phyloP scores from a whole-genome alignment of 1,140 invertebrate genomes.

The Hesperophylax magnus region DNA sequence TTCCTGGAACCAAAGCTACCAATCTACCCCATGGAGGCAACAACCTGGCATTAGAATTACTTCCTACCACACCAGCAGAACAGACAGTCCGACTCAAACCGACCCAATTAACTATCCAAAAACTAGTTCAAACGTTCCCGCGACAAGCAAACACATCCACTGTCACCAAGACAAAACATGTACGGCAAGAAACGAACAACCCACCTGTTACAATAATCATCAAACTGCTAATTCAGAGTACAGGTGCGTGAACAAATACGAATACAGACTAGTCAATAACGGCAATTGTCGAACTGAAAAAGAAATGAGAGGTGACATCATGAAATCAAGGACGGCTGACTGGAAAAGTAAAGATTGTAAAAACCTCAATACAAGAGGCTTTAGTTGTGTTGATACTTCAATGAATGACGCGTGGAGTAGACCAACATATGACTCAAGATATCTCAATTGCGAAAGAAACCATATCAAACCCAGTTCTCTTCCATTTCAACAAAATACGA shows the following conservation, averaged over 20 bases:
- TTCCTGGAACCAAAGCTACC: conserved; percentile 45
- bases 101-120: neutral
- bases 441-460: neutral
- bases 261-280: neutral
- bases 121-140: neutral
- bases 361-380: neutral
- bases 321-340: conserved; percentile 11
- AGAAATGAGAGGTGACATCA: neutral
- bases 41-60: conserved; percentile 19
- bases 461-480: neutral
- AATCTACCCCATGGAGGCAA: conserved; percentile 39
- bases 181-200: neutral
- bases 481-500: neutral
- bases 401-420: neutral
- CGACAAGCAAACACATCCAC: conserved; percentile 1
- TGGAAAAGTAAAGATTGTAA: conserved; percentile 5
- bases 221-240: neutral
- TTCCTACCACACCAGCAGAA: conserved; percentile 15
- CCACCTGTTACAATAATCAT: neutral
- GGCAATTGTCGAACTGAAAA: neutral
- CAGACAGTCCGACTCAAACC: neutral
- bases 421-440: conserved; percentile 18
- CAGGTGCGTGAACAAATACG: neutral
- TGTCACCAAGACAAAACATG: conserved; percentile 31
- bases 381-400: neutral